Base-by-base conservation (phyloP, 2,888 invertebrate species). In the Apeira syringaria region DNA sequence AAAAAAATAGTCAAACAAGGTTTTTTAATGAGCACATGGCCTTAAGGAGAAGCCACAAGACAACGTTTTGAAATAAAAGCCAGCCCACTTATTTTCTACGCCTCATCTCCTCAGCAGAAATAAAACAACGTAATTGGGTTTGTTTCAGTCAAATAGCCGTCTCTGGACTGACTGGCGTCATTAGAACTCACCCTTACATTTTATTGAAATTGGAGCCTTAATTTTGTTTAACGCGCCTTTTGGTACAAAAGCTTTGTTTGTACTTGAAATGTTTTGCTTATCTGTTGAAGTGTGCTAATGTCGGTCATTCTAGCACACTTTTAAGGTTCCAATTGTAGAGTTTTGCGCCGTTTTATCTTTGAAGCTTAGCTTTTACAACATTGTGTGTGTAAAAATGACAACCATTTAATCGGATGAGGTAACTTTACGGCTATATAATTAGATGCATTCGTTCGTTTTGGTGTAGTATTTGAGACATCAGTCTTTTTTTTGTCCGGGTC, bases 71-170 rank as follows among this genome's bases (percentile, higher is more conserved):
- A 48, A 54, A 53, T 51, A 50, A 50, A 53, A 41, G 46, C 34
- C 43, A 46, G 30, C 22, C 31, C 32, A 43, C 43, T 45, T 46
- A 52, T 54, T 50, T 54, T 36, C 48, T 57, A 52, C 55, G 52
- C 51, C 54, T 60, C 53, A 56, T 60, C 54, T 56, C 47, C 47
- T 55, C 49, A 54, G 64, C 59, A 60, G 56, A 62, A 72, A 72
- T 64, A 70, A 72, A 71, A 68, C 66, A 62, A 62, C 56, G 63
- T 69, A 73, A 71, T 74, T 71, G 60, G 61, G 64, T 68, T 68
- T 69, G 62, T 66, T 66, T 61, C 54, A 59, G 69, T 72, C 61
- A 68, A 74, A 69, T 68, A 62, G 66, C 53, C 48, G 58, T 59
- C 54, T 57, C 53, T 59, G 57, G 56, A 53, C 61, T 53, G 61